Evolutionary conservation across 2,888 invertebrate species (phyloP).

Genomic region (Dolichopus griseipennis): DNA sequence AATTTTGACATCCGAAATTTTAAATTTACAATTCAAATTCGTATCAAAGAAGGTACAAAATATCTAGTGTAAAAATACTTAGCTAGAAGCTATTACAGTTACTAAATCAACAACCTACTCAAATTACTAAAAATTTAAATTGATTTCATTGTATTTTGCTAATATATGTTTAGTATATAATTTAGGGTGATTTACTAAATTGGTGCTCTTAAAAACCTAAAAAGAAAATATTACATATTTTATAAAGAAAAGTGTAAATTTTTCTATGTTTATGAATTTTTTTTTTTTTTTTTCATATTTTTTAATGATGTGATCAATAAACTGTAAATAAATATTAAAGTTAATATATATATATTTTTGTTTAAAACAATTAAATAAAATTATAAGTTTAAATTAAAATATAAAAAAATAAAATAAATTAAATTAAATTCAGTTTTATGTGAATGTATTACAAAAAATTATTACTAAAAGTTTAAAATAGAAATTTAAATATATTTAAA

Average conservation of each 20-base stretch:
- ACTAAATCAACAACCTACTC: too few relatives aligned
- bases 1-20: too few relatives aligned
- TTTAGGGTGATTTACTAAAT: background rate
- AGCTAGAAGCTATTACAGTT: too few relatives aligned
- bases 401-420: background rate
- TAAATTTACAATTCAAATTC: too few relatives aligned
- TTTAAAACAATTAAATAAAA: background rate
- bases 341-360: background rate
- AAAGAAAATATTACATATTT: background rate
- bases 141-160: background rate
- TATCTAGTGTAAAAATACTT: too few relatives aligned
- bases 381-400: background rate
- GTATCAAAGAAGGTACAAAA: too few relatives aligned
- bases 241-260: background rate
- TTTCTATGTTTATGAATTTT: background rate
- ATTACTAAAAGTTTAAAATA: background rate
- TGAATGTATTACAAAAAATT: background rate
- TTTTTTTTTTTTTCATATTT: background rate
- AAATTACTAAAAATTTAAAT: background rate
- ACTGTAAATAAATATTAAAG: conserved; percentile 1
- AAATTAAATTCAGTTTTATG: background rate
- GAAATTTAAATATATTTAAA: background rate
- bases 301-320: background rate
- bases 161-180: conserved; percentile 6
- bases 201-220: background rate